Conservation (phyloP, 2,797 vertebrate species). For the Botia kubotai region DNA sequence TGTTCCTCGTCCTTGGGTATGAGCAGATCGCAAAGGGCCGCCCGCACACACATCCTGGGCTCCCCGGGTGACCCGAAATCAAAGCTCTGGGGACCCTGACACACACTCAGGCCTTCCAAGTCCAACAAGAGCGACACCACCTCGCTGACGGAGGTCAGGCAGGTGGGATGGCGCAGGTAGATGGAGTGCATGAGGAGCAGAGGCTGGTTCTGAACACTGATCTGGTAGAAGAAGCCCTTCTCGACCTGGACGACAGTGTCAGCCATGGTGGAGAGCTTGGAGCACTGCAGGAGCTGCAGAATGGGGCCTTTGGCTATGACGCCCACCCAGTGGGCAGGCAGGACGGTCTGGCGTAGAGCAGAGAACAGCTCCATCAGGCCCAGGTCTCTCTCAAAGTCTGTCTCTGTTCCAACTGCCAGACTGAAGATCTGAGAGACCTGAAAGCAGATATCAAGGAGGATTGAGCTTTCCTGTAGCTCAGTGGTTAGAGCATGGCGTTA, state of each 20-base stretch:
- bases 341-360: slow-evolving; percentile 49
- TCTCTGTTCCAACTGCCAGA: slow-evolving; percentile 44
- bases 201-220: slow-evolving; percentile 65
- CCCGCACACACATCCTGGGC: slow-evolving; percentile 54
- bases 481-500: too few species aligned
- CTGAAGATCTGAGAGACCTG: slow-evolving; percentile 57
- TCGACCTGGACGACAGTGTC: slow-evolving; percentile 66
- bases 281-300: slow-evolving; percentile 69
- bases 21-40: slow-evolving; percentile 63
- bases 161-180: slow-evolving; percentile 61
- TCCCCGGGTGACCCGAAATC: slow-evolving; percentile 11
- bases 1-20: slow-evolving; percentile 60
- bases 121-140: slow-evolving; percentile 64
- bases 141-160: slow-evolving; percentile 47
- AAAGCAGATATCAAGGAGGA: not conserved
- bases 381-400: slow-evolving; percentile 7
- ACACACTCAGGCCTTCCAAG: slow-evolving; percentile 63
- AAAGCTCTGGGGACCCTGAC: slow-evolving; percentile 60
- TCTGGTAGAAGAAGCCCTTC: slow-evolving; percentile 61
- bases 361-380: slow-evolving; percentile 62
- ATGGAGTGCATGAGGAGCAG: slow-evolving; percentile 64
- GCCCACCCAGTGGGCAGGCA: slow-evolving; percentile 67
- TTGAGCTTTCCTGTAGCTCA: too few species aligned
- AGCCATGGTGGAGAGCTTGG: slow-evolving; percentile 67
- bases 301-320: slow-evolving; percentile 64